Evolutionary conservation across 2,113 vertebrate species (phyloP).

Genomic region (Nanorana parkeri): DNA sequence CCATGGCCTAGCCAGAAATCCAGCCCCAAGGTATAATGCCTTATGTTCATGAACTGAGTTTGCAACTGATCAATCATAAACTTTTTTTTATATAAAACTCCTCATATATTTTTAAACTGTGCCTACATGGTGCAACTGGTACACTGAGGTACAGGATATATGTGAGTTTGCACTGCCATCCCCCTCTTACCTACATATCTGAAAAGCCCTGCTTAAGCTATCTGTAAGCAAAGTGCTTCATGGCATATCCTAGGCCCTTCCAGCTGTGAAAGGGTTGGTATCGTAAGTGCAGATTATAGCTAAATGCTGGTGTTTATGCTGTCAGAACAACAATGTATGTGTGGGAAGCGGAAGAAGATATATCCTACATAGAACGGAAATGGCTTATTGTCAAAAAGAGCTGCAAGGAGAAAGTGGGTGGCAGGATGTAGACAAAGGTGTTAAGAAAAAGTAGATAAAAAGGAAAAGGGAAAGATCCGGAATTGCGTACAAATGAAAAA

Average conservation of each 20-base stretch:
- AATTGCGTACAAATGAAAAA: no score
- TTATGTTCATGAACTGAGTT: no score
- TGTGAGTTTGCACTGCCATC: no score
- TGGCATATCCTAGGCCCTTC: neutral
- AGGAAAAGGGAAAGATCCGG: neutral
- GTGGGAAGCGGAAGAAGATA: slow-evolving; percentile 38
- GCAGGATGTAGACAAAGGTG: slow-evolving; percentile 1
- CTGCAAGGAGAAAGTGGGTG: neutral
- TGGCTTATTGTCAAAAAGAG: slow-evolving; percentile 38
- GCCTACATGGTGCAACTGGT: no score
- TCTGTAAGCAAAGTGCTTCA: neutral
- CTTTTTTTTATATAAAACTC: no score
- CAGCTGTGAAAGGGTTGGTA: slow-evolving; percentile 39
- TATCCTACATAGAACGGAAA: slow-evolving; percentile 47
- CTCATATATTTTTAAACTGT: no score
- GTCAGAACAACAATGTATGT: slow-evolving; percentile 47
- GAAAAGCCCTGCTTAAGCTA: neutral
- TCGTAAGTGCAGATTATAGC: slow-evolving; percentile 20
- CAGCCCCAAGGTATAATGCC: no score
- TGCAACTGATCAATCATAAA: no score
- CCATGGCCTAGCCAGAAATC: no score
- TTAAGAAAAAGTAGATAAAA: neutral
- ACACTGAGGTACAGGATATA: no score
- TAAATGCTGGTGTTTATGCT: slow-evolving; percentile 47
- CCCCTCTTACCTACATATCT: neutral